Evolutionary conservation across 1,140 invertebrate genomes (phyloP), one percentile per base, ranked within the genome.

Genomic region (Orchesella cincta): DNA sequence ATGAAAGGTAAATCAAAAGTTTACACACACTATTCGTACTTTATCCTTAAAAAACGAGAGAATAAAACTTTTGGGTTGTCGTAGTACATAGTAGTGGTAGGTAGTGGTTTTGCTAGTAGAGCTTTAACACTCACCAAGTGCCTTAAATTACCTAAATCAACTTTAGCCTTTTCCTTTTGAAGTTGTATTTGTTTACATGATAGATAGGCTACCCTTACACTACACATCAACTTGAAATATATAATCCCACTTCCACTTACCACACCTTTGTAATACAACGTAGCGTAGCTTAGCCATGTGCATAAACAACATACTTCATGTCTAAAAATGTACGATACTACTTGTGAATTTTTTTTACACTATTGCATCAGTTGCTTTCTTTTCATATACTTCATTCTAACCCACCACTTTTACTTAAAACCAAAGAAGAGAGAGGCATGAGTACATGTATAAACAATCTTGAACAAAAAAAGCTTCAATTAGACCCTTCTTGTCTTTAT

Each of bases 1-100:
- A 33, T 29, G n/a, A 67, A 67, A 67, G 62, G 62, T 67, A 67
- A 67, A 67, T 67, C 62, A 67, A 67, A 67, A 67, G 62, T 67
- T 67, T 67, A 67, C 31, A 67, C 31, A 33, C n/a, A n/a, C 20
- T 8, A 46, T 46, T 46, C 20, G 8, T 46, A 46, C 39, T 46
- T 46, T 46, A 20, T 46, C 39, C 39, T 46, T 46, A 8, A 46
- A 20, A 46, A 46, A 46, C 20, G 39, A 20, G 20, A 46, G 20
- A 46, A 46, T 12, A 46, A 8, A 46, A 46, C 20, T 46, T 46
- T 46, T 46, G 8, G 20, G 39, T 8, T 12, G 39, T 46, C 20
- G 20, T n/a, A 20, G 39, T 46, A 20, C 39, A 46, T 46, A 46
- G 39, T 46, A 46, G 39, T 20, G 39, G 39, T 46, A 20, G 8